Conservation (phyloP, 1,140 invertebrate species). For the Drosophila ohnishii region DNA sequence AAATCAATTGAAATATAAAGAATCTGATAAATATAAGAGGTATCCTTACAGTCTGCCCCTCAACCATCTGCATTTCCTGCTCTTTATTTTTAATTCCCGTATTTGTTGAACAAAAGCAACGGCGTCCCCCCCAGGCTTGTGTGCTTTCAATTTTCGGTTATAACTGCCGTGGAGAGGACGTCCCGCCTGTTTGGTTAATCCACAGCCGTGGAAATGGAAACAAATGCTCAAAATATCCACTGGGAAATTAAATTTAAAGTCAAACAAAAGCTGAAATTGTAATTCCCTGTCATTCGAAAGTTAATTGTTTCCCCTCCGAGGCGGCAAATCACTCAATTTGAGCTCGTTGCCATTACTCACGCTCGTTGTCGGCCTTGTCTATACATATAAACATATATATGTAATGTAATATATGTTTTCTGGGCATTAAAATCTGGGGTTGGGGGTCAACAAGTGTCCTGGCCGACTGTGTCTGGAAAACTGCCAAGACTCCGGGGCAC, state of each 20-base stretch:
- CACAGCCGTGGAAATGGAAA: conserved; percentile 22
- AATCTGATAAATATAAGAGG: background rate
- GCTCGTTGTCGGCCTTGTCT: conserved; percentile 32
- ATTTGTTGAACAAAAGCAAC: conserved; percentile 39
- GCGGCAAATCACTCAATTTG: conserved; percentile 39
- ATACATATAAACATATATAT: background rate
- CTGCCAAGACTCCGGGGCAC: conserved; percentile 29
- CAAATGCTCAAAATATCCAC: conserved; percentile 21
- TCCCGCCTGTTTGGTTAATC: conserved; percentile 8
- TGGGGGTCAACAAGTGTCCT: conserved; percentile 45
- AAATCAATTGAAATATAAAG: background rate
- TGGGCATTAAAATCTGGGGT: background rate
- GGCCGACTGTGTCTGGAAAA: conserved; percentile 27
- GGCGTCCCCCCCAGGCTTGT: conserved; percentile 49
- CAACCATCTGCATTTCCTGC: background rate
- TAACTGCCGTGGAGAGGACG: conserved; percentile 15
- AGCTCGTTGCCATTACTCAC: conserved; percentile 39
- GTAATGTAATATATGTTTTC: conserved; percentile 7
- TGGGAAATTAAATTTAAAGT: conserved; percentile 33
- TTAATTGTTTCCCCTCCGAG: conserved; percentile 19
- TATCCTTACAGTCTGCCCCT: background rate
- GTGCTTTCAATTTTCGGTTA: conserved; percentile 63
- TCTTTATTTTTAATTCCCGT: conserved; percentile 22
- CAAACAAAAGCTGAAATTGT: conserved; percentile 22
- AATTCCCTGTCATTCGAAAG: conserved; percentile 25